Evolutionary conservation across 2,113 vertebrate species (phyloP), one percentile per base, ranked within the genome.

Genomic region (Menura novaehollandiae): DNA sequence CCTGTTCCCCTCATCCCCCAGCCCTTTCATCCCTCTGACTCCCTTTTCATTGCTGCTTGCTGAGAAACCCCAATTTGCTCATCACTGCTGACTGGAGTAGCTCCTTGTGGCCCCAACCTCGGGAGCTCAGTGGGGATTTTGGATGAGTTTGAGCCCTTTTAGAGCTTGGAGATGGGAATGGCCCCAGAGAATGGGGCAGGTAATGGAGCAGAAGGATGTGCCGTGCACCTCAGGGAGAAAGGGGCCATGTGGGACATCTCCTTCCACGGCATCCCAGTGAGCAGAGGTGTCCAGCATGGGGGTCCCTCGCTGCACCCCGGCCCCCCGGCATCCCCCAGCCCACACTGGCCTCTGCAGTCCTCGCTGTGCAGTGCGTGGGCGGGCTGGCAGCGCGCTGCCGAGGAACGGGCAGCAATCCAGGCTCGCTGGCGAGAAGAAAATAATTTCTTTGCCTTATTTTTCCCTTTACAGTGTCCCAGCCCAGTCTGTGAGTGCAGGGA

Each of bases 371-470:
- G 67, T 91, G 95, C n/a, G 97, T 96, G 95, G 95, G 97, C 81
- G 93, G 94, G 81, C 86, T 95, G 91, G 92, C 95, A 95, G 88
- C 13, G 2, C 1, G 15, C 87, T 93, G 91, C 96, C 10, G 81
- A 93, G 91, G 80, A 94, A 81, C 39, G 80, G 97, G 97, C 96
- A 91, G 94, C 88, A 67, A 72, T 96, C 97, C 97, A 97, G 95
- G 63, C 79, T 91, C 81, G 67, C 89, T 27, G 4, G 84, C 2
- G n/a, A 92, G 93, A 96, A 90, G 91, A 91, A 96, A 96, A 95
- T 94, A 1, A 95, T 96, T 96, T 93, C 89, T 95, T 96, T 95
- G 74, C 93, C 66, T 95, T 72, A 91, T 96, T 92, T 94, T 96
- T 93, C 72, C 41, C 53, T 91, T 93, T 88, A 88, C 21, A 1